These are phyloP conservation scores for Xenopus tropicalis DNA, from an alignment of 2,113 vertebrate genomes.

Conservation along the genomic window DNA sequence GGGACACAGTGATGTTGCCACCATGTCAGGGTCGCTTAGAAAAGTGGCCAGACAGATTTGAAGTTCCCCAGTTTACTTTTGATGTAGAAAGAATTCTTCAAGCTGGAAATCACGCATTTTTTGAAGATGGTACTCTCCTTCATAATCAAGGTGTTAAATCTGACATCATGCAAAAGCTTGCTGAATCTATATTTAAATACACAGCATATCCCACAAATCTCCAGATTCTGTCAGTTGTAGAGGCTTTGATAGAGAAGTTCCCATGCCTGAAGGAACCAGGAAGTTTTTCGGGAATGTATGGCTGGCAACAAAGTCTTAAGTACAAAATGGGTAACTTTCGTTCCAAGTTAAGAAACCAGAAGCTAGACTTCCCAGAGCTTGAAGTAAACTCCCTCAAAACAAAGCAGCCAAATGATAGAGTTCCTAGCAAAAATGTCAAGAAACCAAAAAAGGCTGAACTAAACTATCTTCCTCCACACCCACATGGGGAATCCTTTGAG, in stretches of 20 bases:
- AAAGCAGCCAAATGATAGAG: neutral
- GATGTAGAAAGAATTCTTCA: neutral
- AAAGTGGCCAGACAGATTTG: neutral
- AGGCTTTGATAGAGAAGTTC: neutral
- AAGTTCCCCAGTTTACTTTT: neutral
- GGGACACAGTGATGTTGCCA: neutral
- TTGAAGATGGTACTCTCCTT: neutral
- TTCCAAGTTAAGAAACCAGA: neutral
- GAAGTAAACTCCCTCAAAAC: neutral
- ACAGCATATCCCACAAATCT: neutral
- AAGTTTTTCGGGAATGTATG: neutral
- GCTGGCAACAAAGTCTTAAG: neutral
- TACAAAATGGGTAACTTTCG: constrained; percentile 2
- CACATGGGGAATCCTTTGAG: neutral
- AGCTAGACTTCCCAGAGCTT: neutral
- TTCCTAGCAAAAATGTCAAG: neutral
- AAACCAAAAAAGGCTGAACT: constrained; percentile 10
- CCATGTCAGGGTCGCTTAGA: neutral
- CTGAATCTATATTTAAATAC: neutral
- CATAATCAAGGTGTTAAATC: neutral
- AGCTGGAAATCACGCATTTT: neutral
- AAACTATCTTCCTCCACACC: neutral
- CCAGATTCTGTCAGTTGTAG: neutral
- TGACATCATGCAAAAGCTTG: neutral
- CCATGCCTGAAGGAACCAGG: constrained; percentile 9